Conservation (phyloP, 2,113 vertebrate species). For the Poecile atricapillus region DNA sequence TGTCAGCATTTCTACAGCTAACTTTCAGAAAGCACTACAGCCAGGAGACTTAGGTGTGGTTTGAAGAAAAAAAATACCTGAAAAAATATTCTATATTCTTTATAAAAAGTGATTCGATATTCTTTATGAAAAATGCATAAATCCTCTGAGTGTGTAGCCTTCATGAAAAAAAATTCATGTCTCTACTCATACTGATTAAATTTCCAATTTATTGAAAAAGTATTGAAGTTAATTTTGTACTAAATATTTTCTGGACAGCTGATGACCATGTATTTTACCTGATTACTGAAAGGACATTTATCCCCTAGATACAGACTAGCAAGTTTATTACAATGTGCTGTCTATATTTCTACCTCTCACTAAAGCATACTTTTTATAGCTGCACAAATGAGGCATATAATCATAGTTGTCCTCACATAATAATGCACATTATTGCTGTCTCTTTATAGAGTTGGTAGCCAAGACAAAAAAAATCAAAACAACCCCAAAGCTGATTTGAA, state of each 20-base stretch:
- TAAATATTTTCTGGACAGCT: background rate
- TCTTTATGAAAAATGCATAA: background rate
- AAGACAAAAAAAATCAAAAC: background rate
- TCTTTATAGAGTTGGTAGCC: background rate
- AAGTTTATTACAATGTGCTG: background rate
- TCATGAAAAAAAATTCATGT: background rate
- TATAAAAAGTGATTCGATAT: background rate
- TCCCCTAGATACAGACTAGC: background rate
- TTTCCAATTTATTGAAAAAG: background rate
- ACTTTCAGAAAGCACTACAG: background rate
- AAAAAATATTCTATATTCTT: background rate
- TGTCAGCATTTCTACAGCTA: background rate
- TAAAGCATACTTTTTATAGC: background rate
- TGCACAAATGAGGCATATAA: background rate
- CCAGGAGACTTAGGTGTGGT: background rate
- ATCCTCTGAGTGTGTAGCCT: background rate
- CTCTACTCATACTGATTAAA: background rate
- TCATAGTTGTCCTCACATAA: background rate
- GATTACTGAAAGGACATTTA: background rate
- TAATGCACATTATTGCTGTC: background rate
- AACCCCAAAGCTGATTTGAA: background rate
- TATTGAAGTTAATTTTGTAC: background rate
- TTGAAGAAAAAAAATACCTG: background rate
- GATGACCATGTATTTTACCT: background rate
- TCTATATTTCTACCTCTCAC: background rate